These are phyloP conservation scores for Merodon equestris DNA, from an alignment of 2,888 invertebrate genomes.

Conservation along the genomic window DNA sequence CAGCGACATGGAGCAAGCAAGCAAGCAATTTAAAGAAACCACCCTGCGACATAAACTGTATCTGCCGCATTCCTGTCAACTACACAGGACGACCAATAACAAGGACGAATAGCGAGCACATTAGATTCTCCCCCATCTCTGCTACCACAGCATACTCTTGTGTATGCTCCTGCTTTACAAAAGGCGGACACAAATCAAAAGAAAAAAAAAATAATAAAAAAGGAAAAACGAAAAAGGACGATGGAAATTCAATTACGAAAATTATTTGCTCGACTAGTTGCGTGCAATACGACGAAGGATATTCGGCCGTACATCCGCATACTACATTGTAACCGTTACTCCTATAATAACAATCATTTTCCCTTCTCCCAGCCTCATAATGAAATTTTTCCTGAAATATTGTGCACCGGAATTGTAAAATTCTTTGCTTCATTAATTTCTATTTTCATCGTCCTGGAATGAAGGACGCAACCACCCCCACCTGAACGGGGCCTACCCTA, in stretches of 20 bases:
- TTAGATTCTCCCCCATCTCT: neutral
- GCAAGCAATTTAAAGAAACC: slow-evolving; percentile 56
- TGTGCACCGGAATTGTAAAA: slow-evolving; percentile 71
- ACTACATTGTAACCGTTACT: slow-evolving; percentile 48
- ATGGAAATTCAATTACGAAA: slow-evolving; percentile 72
- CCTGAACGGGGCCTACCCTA: too few species aligned
- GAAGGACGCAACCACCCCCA: neutral
- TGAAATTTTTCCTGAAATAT: slow-evolving; percentile 71
- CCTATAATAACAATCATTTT: slow-evolving; percentile 43
- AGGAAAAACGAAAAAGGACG: slow-evolving; percentile 46
- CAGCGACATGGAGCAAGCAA: slow-evolving; percentile 26
- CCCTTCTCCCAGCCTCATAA: slow-evolving; percentile 69
- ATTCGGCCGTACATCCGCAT: neutral
- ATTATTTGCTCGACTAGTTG: slow-evolving; percentile 71
- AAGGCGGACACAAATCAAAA: slow-evolving; percentile 19
- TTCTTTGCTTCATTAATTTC: slow-evolving; percentile 71
- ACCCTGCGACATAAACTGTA: slow-evolving; percentile 54
- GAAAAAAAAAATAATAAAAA: too few species aligned
- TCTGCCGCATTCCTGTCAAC: slow-evolving; percentile 42
- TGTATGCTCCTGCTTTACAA: slow-evolving; percentile 38
- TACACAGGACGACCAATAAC: slow-evolving; percentile 11
- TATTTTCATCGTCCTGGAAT: slow-evolving; percentile 58
- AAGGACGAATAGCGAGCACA: slow-evolving; percentile 4
- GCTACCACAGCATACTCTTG: too few species aligned
- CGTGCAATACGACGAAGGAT: slow-evolving; percentile 22